Percentiles rank a stretch among this genome's conserved stretches.
phyloP scores from a whole-genome alignment of 2,888 invertebrate species.

The Trichogramma dendrolimi region DNA sequence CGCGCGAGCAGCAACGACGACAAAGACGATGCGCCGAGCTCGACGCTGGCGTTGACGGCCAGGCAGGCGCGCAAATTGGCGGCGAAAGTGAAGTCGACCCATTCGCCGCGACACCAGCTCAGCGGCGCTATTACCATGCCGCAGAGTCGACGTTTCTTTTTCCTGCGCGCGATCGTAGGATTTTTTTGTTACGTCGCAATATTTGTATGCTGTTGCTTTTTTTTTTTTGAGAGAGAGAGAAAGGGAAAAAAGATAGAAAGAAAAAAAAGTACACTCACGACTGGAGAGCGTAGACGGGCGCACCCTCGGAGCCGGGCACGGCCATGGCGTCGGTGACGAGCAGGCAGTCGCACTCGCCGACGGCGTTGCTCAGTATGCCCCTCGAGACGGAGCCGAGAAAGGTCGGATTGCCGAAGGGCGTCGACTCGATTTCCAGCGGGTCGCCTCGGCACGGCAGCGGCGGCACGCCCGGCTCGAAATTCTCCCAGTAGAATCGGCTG shows the following conservation, averaged over 20 bases:
- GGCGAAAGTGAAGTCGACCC: conserved; percentile 61
- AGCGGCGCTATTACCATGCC: conserved; percentile 60
- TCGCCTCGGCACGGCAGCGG: conserved; percentile 34
- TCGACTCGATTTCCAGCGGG: conserved; percentile 42
- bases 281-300: conserved; percentile 54
- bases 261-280: conserved; percentile 29
- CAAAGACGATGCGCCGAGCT: background rate
- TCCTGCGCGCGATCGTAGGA: background rate
- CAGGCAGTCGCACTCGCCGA: conserved; percentile 56
- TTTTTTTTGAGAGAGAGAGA: background rate
- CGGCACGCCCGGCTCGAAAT: background rate
- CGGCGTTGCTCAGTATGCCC: conserved; percentile 59
- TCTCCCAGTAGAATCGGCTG: conserved; percentile 12
- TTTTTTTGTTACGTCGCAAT: background rate
- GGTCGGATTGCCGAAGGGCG: conserved; percentile 54
- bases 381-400: conserved; percentile 59
- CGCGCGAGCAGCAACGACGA: background rate
- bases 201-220: background rate
- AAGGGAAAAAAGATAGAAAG: background rate
- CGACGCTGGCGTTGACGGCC: conserved; percentile 19
- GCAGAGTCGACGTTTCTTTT: conserved; percentile 33
- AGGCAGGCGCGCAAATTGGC: conserved; percentile 56
- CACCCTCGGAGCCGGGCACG: conserved; percentile 61
- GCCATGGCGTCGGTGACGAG: conserved; percentile 61
- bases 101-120: conserved; percentile 63